These are phyloP conservation scores for Litocranius walleri DNA, from an alignment of 2,113 vertebrate genomes.

Conservation along the genomic window DNA sequence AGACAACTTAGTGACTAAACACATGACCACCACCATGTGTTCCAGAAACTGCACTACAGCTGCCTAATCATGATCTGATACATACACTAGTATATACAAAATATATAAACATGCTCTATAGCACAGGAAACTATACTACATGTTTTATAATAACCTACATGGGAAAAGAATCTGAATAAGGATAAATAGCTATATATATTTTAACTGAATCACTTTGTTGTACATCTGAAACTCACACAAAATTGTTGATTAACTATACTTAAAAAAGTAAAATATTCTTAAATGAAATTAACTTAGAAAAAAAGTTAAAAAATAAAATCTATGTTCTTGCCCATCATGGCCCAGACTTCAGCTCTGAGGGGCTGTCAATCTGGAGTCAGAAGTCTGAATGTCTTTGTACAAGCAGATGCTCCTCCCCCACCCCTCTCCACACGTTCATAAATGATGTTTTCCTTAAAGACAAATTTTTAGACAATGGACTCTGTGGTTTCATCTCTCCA, in stretches of 20 bases:
- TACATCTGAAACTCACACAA: not conserved
- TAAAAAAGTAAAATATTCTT: not conserved
- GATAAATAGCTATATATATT: not conserved
- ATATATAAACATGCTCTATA: not conserved
- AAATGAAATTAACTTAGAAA: not conserved
- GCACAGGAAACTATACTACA: not conserved
- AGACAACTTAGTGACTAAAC: not conserved
- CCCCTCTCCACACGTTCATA: not conserved
- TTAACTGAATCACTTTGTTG: no score
- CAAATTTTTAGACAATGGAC: conserved; percentile 28
- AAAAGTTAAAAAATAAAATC: not conserved
- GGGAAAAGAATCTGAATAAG: not conserved
- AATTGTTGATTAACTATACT: not conserved
- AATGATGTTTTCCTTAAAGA: conserved; percentile 14
- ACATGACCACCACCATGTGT: not conserved
- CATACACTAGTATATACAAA: not conserved
- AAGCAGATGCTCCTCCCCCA: fast-evolving
- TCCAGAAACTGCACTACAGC: not conserved
- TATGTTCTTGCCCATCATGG: not conserved
- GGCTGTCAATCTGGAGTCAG: not conserved
- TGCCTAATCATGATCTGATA: not conserved
- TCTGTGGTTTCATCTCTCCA: conserved; percentile 64
- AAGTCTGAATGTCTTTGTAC: not conserved
- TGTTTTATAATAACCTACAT: not conserved
- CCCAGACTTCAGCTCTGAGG: not conserved